Percentiles rank a stretch among this genome's conserved stretches.
These are phyloP conservation scores for Scaptomyza parva DNA, from an alignment of 2,888 invertebrate species.

Conservation along the genomic window DNA sequence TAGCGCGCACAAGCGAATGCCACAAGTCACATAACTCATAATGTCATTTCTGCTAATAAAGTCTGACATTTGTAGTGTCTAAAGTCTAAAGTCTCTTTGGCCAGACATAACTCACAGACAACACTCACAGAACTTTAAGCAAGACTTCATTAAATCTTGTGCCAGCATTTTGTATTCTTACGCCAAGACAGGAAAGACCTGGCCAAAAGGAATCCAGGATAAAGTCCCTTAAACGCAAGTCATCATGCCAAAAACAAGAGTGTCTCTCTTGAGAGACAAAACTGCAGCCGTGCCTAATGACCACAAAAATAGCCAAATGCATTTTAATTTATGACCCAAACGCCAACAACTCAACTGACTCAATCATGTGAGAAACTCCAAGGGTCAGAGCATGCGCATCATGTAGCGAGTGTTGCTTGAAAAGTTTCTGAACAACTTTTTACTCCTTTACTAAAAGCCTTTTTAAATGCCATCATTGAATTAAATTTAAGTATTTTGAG, in stretches of 20 bases:
- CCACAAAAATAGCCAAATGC: conserved; percentile 79
- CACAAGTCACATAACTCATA: conserved; percentile 72
- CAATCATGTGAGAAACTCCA: conserved; percentile 19
- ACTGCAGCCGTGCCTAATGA: conserved; percentile 73
- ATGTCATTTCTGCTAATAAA: conserved; percentile 66
- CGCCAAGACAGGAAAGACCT: neutral
- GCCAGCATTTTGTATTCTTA: conserved; percentile 44
- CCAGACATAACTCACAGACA: conserved; percentile 52
- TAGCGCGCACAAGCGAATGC: conserved; percentile 6
- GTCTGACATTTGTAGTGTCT: conserved; percentile 20
- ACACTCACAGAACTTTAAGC: conserved; percentile 52
- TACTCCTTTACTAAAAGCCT: no score
- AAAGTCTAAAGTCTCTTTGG: conserved; percentile 2
- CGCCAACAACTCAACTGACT: conserved; percentile 28
- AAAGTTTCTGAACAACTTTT: conserved; percentile 12
- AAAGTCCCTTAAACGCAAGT: conserved; percentile 25
- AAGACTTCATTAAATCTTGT: conserved; percentile 74
- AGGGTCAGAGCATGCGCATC: conserved; percentile 9
- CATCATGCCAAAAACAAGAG: conserved; percentile 16
- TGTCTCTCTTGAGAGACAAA: no score
- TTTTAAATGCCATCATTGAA: no score
- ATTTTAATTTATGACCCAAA: conserved; percentile 70
- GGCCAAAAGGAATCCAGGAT: conserved; percentile 50
- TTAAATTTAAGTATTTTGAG: no score
- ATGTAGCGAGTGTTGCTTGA: conserved; percentile 26